Base-by-base conservation (phyloP, 2,888 invertebrate species). In the Anticlea derivata region DNA sequence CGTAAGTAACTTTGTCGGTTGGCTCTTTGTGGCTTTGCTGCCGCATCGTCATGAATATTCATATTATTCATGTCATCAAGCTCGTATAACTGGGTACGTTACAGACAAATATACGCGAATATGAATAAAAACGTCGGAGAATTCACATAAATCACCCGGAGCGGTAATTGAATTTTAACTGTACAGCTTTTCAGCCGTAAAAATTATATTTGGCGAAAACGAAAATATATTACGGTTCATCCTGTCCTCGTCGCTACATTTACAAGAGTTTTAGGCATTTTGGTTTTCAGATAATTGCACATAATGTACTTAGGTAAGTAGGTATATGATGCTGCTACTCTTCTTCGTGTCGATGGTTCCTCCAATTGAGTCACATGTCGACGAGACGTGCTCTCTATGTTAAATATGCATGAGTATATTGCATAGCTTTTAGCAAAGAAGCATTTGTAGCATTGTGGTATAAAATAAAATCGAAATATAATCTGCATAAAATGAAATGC, bases 1-100 rank as follows among this genome's bases (percentile, higher is more conserved):
- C 13, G 20, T 24, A 40, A 76, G 57, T 81, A 80, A 80, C 61
- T 71, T 50, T 78, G 73, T 43, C 78, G 80, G 68, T 73, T 70
- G 59, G 12, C 47, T 48, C 46, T 43, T 53, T 46, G 52, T 46
- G 34, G 23, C 40, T 50, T 75, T 73, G 60, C 51, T 66, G 49
- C 55, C 63, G 63, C 64, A 63, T 69, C 62, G 46, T 63, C 61
- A 73, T 77, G 65, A 78, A 78, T 78, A 78, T 78, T 75, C 73
- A 77, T 73, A 61, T 67, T 78, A 78, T 77, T 74, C 73, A 78
- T 73, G 61, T 66, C 67, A 78, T 72, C 70, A 70, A 68, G 64
- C 65, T 67, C 65, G 54, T 43, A 48, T 20, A n/a, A 46, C 39
- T 39, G 26, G 34, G 43, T 45, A 26, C 22, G 47, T 44, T 52